Evolutionary conservation across 1,140 invertebrate genomes (phyloP), one percentile per base, ranked within the genome.

Genomic region (Drosophila subpulchrella): DNA sequence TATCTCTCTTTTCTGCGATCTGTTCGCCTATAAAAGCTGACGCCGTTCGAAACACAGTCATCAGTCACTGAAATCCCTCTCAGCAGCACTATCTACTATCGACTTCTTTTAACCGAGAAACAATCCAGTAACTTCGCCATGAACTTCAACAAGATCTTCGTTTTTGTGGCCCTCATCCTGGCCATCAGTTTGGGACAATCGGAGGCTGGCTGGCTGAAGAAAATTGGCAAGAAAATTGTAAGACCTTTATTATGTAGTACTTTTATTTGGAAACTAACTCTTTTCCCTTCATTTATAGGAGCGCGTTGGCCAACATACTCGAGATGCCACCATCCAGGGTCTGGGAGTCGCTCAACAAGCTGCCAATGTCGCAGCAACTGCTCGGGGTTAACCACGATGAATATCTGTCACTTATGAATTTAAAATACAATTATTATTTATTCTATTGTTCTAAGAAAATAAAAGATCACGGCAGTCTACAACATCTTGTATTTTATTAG

Each of bases 221-320:
- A 89, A 15, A 71, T 90, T 59, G 82, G 83, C 59, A 86, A 91
- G 73, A 85, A 72, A 83, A 54, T 91, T 20, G 90, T 90, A 85
- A 91, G 90, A 75, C 13, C 4, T 6, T 0, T 0, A 11, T 2
- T 10, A 1, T 8, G 0, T 5, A 17, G 12, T 34, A 10, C 6
- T 3, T 24, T 0, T 12, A 34, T 1, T 4, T 10, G 0, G 2
- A 12, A n/a, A 17, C 8, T 36, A 36, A 17, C 5, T 17, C 3
- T 12, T 0, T 0, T 13, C 30, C 1, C 0, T 51, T 17, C 20
- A 20, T 12, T 36, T 0, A 36, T 12, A 88, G 83, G 83, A 88
- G 51, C 78, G 77, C 11, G 62, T 85, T 57, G 83, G 75, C 6
- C 81, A 88, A 27, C 75, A 81, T 50, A 81, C 79, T 41, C 57